These are phyloP conservation scores for Styela clava DNA, from an alignment of 23 tunicate species.

Conservation along the genomic window DNA sequence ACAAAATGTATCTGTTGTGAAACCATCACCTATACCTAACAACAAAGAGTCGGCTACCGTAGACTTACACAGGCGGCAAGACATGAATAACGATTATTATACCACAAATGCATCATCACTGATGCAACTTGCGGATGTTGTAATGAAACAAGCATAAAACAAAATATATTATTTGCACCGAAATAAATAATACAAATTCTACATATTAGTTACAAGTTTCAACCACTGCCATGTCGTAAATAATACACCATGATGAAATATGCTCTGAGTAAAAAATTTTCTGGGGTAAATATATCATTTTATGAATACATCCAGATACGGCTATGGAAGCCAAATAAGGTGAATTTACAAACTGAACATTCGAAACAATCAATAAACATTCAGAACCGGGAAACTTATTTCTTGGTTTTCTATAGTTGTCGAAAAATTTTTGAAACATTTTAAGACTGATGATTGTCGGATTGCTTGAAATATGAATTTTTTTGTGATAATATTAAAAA, in stretches of 20 bases:
- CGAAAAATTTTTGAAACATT: too few species aligned
- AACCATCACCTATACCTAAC: not conserved
- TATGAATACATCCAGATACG: too few species aligned
- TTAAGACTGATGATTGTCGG: too few species aligned
- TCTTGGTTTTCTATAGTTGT: too few species aligned
- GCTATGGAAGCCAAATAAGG: too few species aligned
- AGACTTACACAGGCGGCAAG: not conserved
- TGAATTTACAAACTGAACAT: too few species aligned
- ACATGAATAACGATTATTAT: not conserved
- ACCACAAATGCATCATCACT: constrained; percentile 2
- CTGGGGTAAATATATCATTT: too few species aligned
- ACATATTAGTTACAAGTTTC: not conserved
- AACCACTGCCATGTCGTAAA: not conserved
- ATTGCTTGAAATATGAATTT: too few species aligned
- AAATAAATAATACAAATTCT: not conserved
- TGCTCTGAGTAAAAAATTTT: too few species aligned
- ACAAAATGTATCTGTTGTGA: not conserved
- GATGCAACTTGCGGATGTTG: constrained; percentile 30
- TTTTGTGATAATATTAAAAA: too few species aligned
- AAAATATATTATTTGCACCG: not conserved
- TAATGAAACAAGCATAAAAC: constrained; percentile 9
- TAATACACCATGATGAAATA: not conserved
- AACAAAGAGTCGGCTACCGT: not conserved
- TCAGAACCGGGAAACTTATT: too few species aligned
- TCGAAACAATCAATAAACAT: too few species aligned